Evolutionary conservation across 2,113 vertebrate genomes (phyloP).

Genomic region (Eudyptes chrysolophus): DNA sequence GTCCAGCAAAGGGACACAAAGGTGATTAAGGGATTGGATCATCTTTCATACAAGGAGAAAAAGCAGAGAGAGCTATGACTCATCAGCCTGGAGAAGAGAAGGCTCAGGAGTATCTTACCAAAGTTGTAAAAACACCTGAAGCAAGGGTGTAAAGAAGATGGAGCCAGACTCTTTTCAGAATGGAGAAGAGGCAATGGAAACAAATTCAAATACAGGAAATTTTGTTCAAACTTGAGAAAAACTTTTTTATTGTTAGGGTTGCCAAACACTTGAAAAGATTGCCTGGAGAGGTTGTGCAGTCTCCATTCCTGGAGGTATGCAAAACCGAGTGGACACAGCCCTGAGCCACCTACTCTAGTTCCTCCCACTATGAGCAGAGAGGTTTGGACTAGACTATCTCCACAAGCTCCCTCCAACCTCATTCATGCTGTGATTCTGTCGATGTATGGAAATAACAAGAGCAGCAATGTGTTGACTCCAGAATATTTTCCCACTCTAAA

Average conservation of each 20-base stretch:
- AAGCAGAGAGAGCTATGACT: background rate
- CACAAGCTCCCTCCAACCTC: fast-evolving
- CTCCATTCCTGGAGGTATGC: background rate
- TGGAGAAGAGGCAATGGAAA: background rate
- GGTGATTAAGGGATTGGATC: background rate
- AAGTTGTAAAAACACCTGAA: background rate
- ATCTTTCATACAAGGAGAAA: background rate
- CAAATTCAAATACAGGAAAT: background rate
- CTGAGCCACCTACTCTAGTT: background rate
- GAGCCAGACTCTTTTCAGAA: background rate
- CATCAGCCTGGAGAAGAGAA: background rate
- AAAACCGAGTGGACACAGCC: background rate
- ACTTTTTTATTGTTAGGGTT: fast-evolving
- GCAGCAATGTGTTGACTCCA: background rate
- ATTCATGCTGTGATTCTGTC: background rate
- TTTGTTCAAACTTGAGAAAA: background rate
- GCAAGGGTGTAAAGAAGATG: background rate
- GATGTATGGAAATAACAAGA: background rate
- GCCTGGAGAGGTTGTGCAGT: background rate
- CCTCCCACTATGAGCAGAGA: background rate
- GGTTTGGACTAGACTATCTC: background rate
- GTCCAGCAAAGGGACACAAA: background rate
- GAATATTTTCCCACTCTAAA: background rate
- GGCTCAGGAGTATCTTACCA: background rate
- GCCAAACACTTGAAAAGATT: background rate